Conservation (phyloP, 2,113 vertebrate genomes). For the Mirza zaza region DNA sequence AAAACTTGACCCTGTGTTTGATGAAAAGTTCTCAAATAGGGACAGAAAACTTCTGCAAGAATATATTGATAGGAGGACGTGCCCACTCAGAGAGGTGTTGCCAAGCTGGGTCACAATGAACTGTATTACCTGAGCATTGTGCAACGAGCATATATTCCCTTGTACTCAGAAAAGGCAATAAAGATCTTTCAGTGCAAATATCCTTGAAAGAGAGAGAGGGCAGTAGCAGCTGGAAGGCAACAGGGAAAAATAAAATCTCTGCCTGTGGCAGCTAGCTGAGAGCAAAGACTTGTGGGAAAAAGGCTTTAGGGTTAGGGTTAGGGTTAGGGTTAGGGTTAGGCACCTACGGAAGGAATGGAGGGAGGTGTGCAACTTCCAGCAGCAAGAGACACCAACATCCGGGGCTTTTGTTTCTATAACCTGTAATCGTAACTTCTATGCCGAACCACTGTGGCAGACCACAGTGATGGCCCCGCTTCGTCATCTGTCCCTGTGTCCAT, state of each 20-base stretch:
- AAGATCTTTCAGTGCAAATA: neutral
- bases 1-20: neutral
- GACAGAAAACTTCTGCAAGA: neutral
- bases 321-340: too few species aligned
- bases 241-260: neutral
- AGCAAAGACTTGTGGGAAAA: neutral
- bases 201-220: neutral
- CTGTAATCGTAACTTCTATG: neutral
- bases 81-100: neutral
- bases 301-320: neutral
- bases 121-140: neutral
- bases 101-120: rapidly evolving
- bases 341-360: rapidly evolving
- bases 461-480: neutral
- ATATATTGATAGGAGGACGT: rapidly evolving
- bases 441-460: rapidly evolving
- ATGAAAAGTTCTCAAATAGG: neutral
- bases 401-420: neutral
- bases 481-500: neutral
- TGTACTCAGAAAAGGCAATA: neutral
- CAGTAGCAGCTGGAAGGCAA: neutral
- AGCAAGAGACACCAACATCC: neutral
- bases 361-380: neutral
- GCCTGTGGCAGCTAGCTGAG: neutral
- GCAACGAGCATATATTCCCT: neutral